Conservation (phyloP, 2,797 vertebrate genomes). For the Potorous gilbertii region DNA sequence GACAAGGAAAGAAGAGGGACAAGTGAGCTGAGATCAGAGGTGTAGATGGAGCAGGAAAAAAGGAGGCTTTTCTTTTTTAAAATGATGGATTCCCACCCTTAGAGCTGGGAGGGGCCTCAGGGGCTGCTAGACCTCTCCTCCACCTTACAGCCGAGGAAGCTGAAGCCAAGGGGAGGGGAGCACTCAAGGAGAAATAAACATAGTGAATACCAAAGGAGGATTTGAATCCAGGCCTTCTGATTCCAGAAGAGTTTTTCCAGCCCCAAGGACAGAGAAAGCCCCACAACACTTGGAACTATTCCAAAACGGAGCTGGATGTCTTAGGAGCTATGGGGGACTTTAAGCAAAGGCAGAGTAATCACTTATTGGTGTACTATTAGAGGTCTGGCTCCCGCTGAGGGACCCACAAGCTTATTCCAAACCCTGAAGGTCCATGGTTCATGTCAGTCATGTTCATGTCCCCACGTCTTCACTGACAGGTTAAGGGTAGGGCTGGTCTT, state of each 20-base stretch:
- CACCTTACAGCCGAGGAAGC: too few species aligned
- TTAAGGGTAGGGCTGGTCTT: neutral
- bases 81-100: neutral
- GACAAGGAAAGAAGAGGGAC: too few species aligned
- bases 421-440: neutral
- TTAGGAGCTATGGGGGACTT: neutral
- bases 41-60: neutral
- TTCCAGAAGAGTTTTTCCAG: neutral
- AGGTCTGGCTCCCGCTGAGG: neutral
- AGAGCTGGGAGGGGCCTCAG: too few species aligned
- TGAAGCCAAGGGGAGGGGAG: neutral
- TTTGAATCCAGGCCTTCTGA: neutral
- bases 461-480: neutral
- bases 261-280: neutral
- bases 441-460: neutral
- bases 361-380: neutral
- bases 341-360: neutral
- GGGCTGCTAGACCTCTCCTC: too few species aligned
- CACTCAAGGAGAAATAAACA: neutral
- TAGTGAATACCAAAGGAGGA: neutral
- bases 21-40: neutral
- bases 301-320: neutral
- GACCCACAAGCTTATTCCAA: neutral
- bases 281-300: neutral
- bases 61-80: neutral